Evolutionary conservation across 2,113 vertebrate species (phyloP).

Genomic region (Dipodomys stephensi): DNA sequence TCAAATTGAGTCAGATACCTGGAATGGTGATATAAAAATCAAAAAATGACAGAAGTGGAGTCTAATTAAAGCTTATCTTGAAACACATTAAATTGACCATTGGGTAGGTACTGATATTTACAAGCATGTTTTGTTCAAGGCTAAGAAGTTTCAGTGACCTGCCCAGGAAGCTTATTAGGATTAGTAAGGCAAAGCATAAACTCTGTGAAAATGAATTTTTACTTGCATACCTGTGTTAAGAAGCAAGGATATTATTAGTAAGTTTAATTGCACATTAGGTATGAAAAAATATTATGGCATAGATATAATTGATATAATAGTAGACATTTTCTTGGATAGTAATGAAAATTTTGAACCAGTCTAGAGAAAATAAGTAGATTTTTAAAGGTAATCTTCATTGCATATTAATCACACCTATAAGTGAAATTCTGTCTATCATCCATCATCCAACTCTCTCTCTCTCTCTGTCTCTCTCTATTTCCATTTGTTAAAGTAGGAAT

Average conservation of each 20-base stretch:
- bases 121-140: not conserved
- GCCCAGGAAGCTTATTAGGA: not conserved
- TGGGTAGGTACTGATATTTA: not conserved
- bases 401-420: not conserved
- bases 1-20: not conserved
- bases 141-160: not conserved
- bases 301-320: not conserved
- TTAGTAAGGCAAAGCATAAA: not conserved
- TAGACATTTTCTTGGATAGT: not conserved
- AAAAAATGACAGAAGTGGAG: not conserved
- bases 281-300: not conserved
- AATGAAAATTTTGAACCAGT: not conserved
- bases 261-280: not conserved
- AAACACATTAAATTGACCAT: not conserved
- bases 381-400: not conserved
- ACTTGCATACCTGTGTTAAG: not conserved
- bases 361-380: not conserved
- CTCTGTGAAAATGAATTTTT: not conserved
- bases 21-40: not conserved
- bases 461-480: not conserved
- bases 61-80: not conserved
- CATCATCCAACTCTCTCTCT: not conserved
- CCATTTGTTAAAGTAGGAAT: not conserved
- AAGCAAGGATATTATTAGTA: not conserved
- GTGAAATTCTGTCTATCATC: not conserved